Evolutionary conservation across 2,888 invertebrate species (phyloP).

Genomic region (Operophtera brumata): DNA sequence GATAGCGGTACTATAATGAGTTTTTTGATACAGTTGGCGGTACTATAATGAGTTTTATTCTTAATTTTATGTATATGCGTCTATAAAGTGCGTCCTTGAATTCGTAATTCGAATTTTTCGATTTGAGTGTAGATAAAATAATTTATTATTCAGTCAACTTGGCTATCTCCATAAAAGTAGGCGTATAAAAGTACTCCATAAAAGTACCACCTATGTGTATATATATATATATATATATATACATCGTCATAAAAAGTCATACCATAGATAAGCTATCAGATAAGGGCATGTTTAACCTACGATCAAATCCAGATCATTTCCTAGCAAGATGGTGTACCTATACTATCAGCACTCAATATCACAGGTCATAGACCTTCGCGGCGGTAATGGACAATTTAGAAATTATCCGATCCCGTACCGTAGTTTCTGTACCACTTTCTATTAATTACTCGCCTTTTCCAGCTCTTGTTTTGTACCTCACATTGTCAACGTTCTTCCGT

Average conservation of each 20-base stretch:
- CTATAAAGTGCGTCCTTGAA: no score
- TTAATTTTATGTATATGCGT: no score
- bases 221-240: no score
- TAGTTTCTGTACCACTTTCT: slow-evolving; percentile 64
- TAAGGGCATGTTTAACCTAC: slow-evolving; percentile 24
- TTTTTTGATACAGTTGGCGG: no score
- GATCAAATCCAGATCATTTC: slow-evolving; percentile 27
- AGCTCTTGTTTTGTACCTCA: slow-evolving; percentile 55
- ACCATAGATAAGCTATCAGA: slow-evolving; percentile 18
- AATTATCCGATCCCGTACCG: slow-evolving; percentile 57
- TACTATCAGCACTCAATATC: slow-evolving; percentile 35
- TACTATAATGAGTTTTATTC: no score
- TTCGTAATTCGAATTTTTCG: no score
- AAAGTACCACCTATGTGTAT: no score
- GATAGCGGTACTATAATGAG: no score
- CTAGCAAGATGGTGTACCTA: slow-evolving; percentile 23
- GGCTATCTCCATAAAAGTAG: no score
- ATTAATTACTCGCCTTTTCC: slow-evolving; percentile 67
- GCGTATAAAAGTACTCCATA: no score
- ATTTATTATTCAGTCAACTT: no score
- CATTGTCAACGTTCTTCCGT: slow-evolving; percentile 68
- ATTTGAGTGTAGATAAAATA: no score
- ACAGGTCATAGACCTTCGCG: slow-evolving; percentile 48
- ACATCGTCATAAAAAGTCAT: slow-evolving; percentile 20
- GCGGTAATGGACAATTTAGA: slow-evolving; percentile 57